phyloP scores from a whole-genome alignment of 2,113 vertebrate species.

The Pyrgilauda ruficollis region DNA sequence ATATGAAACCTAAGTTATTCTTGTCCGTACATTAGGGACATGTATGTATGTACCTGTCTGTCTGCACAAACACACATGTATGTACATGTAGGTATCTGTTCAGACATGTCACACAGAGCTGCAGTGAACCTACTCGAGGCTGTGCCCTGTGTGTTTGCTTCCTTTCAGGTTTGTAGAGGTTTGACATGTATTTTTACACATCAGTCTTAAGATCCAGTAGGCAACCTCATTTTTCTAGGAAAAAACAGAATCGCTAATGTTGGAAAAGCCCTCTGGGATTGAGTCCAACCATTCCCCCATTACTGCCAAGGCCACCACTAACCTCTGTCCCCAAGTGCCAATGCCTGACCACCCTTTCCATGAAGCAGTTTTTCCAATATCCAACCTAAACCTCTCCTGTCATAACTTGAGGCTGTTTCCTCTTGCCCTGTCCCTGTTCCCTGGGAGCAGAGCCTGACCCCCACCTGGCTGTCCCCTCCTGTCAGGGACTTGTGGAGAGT shows the following conservation, averaged over 20 bases:
- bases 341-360: not conserved
- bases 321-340: not conserved
- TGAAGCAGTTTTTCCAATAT: not conserved
- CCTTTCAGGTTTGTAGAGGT: not conserved
- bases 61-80: rapidly evolving
- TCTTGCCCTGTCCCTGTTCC: not conserved
- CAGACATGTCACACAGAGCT: not conserved
- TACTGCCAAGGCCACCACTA: not conserved
- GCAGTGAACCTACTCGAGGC: not conserved
- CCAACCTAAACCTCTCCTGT: not conserved
- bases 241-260: not conserved
- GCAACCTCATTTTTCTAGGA: not conserved
- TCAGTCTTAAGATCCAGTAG: not conserved
- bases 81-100: rapidly evolving
- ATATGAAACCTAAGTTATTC: not conserved
- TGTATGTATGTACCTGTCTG: not conserved
- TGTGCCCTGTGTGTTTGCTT: not conserved
- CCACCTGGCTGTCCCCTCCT: not conserved
- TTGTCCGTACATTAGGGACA: not conserved
- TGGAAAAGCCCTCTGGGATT: not conserved
- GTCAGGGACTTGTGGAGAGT: not conserved
- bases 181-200: not conserved
- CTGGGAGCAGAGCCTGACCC: not conserved
- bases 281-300: not conserved
- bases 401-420: not conserved